phyloP scores from a whole-genome alignment of 2,113 vertebrate genomes.

The Hippopotamus amphibius region DNA sequence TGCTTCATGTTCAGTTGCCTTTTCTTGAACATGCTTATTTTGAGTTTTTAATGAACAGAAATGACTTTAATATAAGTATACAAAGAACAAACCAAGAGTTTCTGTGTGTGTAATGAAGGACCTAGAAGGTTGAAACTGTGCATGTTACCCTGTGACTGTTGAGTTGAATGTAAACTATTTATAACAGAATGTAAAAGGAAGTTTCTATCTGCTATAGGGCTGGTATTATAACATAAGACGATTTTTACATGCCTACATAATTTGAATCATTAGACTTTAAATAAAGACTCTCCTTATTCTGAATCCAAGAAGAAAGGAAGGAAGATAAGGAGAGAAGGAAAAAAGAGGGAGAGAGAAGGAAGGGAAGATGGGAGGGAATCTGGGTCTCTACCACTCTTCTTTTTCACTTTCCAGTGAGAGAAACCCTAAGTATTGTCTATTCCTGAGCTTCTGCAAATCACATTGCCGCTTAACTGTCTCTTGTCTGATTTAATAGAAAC shows the following conservation, averaged over 20 bases:
- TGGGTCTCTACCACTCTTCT: neutral
- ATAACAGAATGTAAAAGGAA: neutral
- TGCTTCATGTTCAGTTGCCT: conserved; percentile 46
- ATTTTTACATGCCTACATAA: neutral
- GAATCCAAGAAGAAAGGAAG: neutral
- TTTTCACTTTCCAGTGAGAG: neutral
- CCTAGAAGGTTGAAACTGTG: neutral
- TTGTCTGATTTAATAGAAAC: conserved; percentile 74
- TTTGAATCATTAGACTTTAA: conserved; percentile 3
- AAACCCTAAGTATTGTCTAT: conserved; percentile 67
- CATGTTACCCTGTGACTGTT: neutral
- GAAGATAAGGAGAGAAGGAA: neutral
- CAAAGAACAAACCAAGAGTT: neutral
- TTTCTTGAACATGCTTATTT: conserved; percentile 62
- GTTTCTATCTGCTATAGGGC: neutral
- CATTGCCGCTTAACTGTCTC: conserved; percentile 67
- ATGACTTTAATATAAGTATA: neutral
- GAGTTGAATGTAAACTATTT: neutral
- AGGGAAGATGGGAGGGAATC: neutral
- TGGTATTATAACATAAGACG: neutral
- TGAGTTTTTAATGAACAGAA: conserved; percentile 53
- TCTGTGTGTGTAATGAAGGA: neutral
- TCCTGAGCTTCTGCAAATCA: conserved; percentile 78
- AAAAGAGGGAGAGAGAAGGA: too few relatives aligned
- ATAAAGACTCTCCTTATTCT: neutral